Evolutionary conservation across 2,888 invertebrate species (phyloP).

Genomic region (Athripsodes cinereus): DNA sequence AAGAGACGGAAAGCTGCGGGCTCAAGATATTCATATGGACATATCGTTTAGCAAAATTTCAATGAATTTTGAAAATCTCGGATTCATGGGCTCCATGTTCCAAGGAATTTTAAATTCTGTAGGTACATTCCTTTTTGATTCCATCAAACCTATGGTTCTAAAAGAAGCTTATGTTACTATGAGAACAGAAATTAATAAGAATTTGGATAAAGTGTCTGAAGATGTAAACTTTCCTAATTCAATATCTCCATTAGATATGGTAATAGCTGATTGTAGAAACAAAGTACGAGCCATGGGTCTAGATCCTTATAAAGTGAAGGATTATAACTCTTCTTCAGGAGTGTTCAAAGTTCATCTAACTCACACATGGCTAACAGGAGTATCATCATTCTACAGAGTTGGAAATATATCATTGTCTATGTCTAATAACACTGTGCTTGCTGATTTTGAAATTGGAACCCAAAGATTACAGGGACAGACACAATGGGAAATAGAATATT

Average conservation of each 20-base stretch:
- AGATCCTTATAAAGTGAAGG: conserved; percentile 71
- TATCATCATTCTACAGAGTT: conserved; percentile 75
- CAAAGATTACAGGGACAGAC: conserved; percentile 71
- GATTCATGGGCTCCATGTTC: conserved; percentile 63
- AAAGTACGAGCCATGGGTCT: conserved; percentile 58
- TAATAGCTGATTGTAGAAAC: conserved; percentile 67
- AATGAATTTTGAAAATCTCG: conserved; percentile 78
- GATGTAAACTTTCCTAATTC: conserved; percentile 75
- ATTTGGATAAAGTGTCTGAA: conserved; percentile 62
- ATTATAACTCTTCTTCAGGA: conserved; percentile 67
- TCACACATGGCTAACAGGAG: conserved; percentile 72
- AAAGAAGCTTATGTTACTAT: conserved; percentile 71
- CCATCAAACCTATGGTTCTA: conserved; percentile 78
- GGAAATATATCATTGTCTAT: conserved; percentile 70
- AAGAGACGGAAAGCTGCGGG: conserved; percentile 67
- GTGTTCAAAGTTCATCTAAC: conserved; percentile 62
- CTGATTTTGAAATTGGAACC: conserved; percentile 70
- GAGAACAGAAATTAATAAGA: conserved; percentile 65
- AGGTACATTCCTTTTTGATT: conserved; percentile 76
- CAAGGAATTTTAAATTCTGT: conserved; percentile 76
- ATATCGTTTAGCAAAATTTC: conserved; percentile 67
- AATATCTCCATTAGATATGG: conserved; percentile 79
- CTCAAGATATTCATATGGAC: conserved; percentile 74
- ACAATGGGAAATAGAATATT: conserved; percentile 69
- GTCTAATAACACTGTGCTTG: conserved; percentile 62